Base-by-base conservation (phyloP, 2,888 invertebrate species). In the Dasysyrphus albostriatus region DNA sequence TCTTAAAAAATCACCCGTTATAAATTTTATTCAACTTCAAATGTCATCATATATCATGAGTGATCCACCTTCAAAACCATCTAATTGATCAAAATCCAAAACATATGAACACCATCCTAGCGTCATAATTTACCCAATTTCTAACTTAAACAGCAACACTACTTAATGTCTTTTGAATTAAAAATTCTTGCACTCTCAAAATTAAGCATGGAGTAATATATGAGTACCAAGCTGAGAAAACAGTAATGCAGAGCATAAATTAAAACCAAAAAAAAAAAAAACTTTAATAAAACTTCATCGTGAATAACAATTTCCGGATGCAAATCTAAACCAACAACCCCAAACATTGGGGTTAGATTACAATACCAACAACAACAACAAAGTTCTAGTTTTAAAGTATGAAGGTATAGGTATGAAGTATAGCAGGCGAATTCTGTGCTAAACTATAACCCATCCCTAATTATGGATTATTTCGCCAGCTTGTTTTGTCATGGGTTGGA, bases 281-380 rank as follows among this genome's bases (percentile, higher is more conserved):
- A 83, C 67, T 77, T 83, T 78, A 78, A 83, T 69, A 67, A 78
- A 77, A 77, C 65, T 83, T 73, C 44, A 59, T 54, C 77, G 58
- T 70, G 75, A 58, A 76, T 51, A 72, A 77, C 72, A 72, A 76
- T 77, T 69, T 79, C 74, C 83, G 73, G 83, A 72, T 83, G 47
- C 69, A 69, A 74, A 78, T 83, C 73, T 61, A 83, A 78, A 69
- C 78, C 67, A 69, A 63, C 78, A 78, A 73, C 65, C 51, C 78
- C 59, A 78, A 83, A 83, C 78, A 83, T 78, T 47, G 74, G 69
- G 78, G 61, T 74, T 83, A 63, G 69, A 78, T 83, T 74, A 78
- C 83, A 63, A 67, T 54, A 54, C 34, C 37, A 51, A 37, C 65
- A 58, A 37, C 32, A 58, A 24, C 24, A 24, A 37, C 32, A 58